Base-by-base conservation (phyloP, 2,113 vertebrate species). In the Labeo catla region DNA sequence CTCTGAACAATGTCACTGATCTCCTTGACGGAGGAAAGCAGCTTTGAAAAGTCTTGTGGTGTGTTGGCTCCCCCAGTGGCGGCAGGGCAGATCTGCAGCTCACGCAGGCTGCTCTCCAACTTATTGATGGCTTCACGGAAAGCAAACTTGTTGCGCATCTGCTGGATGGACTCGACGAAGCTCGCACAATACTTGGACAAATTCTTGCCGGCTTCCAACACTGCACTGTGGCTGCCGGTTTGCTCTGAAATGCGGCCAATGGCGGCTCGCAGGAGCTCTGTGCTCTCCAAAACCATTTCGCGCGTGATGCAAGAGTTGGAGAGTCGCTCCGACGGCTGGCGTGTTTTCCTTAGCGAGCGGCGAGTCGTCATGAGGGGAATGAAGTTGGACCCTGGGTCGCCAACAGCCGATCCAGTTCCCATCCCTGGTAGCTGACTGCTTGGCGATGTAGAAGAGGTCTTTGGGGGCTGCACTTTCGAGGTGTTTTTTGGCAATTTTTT, bases 91-190 rank as follows among this genome's bases (percentile, higher is more conserved):
- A 99, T 99, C 91, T 99, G 98, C 8, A 99, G 96, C 94, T 99
- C 97, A 0, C 98, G 94, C 23, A 99, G 95, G 90, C 94, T 98
- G 76, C 90, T 96, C 94, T 99, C 98, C 86, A 99, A 95, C 90
- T 99, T 99, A 95, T 97, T 99, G 95, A 99, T 98, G 89, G 98
- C 98, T 92, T 99, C 98, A 0, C 97, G 96, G 90, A 99, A 99
- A 43, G 98, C 96, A 8, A 99, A 99, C 88, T 98, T 99, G 92
- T 98, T 99, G 90, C 98, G 94, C 98, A 99, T 99, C 89, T 99
- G 98, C 93, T 99, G 98, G 90, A 99, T 99, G 92, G 97, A 99
- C 93, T 99, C 98, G 87, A 99, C 98, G 0, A 96, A 99, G 93
- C 96, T 97, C 89, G 95, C 92, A 0, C 98, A 99, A 95, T 96